Conservation (phyloP, 2,888 invertebrate species). For the Andrena chrysosceles region DNA sequence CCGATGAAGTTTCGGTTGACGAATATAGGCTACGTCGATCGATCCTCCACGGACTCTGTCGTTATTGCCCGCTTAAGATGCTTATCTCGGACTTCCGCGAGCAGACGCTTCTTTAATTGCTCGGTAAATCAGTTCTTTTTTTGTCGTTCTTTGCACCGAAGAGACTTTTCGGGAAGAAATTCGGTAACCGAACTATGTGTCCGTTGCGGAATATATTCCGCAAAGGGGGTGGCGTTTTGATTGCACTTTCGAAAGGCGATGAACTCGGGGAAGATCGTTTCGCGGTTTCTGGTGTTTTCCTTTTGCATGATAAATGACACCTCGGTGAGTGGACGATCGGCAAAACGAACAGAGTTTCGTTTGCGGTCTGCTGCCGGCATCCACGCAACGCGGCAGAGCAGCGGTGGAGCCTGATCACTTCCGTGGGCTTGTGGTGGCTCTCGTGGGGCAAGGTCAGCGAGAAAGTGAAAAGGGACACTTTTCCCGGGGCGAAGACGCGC, state of each 20-base stretch:
- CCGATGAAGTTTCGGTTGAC: background rate
- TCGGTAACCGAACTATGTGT: no score
- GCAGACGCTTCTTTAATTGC: no score
- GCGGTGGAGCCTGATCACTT: constrained; percentile 43
- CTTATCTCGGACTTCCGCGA: no score
- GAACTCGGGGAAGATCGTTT: background rate
- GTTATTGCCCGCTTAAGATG: no score
- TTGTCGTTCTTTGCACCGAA: no score
- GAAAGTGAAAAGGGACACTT: constrained; percentile 73
- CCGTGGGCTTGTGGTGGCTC: constrained; percentile 57
- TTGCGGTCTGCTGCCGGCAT: constrained; percentile 40
- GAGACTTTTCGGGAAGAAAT: no score
- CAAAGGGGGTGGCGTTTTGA: background rate
- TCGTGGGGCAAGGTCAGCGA: constrained; percentile 63
- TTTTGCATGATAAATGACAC: constrained; percentile 30
- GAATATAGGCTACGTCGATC: no score
- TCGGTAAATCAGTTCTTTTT: no score
- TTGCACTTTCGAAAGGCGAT: background rate
- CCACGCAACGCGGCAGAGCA: constrained; percentile 39
- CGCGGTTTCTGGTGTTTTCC: background rate
- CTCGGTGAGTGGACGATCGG: background rate
- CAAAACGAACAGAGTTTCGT: constrained; percentile 6
- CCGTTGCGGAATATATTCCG: no score
- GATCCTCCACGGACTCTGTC: no score
- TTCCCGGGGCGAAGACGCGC: constrained; percentile 39